phyloP scores from a whole-genome alignment of 2,113 vertebrate species.

The Canis aureus region DNA sequence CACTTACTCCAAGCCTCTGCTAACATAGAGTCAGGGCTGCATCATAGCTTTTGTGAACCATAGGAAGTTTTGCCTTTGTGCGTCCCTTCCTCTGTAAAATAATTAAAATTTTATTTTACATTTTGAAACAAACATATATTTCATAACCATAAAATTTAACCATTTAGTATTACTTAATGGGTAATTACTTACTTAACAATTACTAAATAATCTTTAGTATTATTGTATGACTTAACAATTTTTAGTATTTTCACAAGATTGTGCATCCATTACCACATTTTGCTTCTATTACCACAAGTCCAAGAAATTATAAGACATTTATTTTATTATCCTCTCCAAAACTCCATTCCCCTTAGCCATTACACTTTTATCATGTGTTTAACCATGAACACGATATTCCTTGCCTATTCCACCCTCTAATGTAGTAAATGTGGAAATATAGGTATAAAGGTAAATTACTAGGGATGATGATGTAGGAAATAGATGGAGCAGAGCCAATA shows the following conservation, averaged over 20 bases:
- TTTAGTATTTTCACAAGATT: neutral
- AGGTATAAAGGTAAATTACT: neutral
- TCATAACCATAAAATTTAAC: neutral
- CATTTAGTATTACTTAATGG: neutral
- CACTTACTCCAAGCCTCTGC: neutral
- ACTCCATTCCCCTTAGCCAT: neutral
- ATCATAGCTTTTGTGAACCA: neutral
- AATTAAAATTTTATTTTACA: neutral
- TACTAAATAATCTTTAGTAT: neutral
- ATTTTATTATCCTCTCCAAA: neutral
- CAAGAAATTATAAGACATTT: neutral
- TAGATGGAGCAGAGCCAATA: neutral
- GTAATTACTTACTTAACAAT: too few relatives aligned
- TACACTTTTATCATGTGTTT: neutral
- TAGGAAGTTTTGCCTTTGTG: neutral
- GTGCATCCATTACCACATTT: neutral
- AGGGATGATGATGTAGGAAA: neutral
- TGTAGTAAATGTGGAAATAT: neutral
- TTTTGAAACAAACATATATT: neutral
- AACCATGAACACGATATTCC: neutral
- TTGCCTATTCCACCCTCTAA: fast-evolving
- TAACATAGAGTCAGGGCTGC: neutral
- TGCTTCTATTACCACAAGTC: neutral
- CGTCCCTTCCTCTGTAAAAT: neutral
- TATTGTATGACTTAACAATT: neutral